Evolutionary conservation across 1,140 invertebrate genomes (phyloP).

Genomic region (Drosophila ohnishii): DNA sequence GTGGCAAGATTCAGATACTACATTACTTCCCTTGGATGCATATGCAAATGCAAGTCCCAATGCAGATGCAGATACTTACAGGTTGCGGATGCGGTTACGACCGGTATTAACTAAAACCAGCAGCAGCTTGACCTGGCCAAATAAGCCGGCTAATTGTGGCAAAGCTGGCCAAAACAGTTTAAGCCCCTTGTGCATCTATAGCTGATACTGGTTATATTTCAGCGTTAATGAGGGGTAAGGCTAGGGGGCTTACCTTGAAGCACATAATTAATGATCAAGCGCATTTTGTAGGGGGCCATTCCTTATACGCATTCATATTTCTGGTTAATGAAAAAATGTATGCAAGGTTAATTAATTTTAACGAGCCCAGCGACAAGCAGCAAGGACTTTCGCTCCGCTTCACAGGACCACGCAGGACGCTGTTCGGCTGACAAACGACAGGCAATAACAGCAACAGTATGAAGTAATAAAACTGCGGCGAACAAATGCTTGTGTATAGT

Average conservation of each 20-base stretch:
- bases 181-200: slow-evolving; percentile 6
- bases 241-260: slow-evolving; percentile 3
- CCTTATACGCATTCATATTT: slow-evolving; percentile 45
- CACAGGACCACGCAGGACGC: slow-evolving; percentile 11
- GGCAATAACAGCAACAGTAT: slow-evolving; percentile 57
- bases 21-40: slow-evolving; percentile 1
- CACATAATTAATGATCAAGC: slow-evolving; percentile 41
- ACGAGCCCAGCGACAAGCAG: slow-evolving; percentile 36
- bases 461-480: slow-evolving; percentile 59
- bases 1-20: slow-evolving; percentile 11
- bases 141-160: slow-evolving; percentile 28
- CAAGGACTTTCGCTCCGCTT: slow-evolving; percentile 23
- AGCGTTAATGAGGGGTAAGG: slow-evolving; percentile 8
- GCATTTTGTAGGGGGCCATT: slow-evolving; percentile 18
- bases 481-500: slow-evolving; percentile 55
- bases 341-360: slow-evolving; percentile 65
- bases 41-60: slow-evolving; percentile 5
- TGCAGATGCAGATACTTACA: slow-evolving; percentile 2
- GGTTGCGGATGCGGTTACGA: slow-evolving; percentile 21
- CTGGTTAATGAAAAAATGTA: slow-evolving; percentile 61
- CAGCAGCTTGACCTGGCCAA: background rate
- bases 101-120: slow-evolving; percentile 7
- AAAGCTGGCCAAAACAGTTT: slow-evolving; percentile 5
- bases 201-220: slow-evolving; percentile 4
- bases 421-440: slow-evolving; percentile 50